Conservation (phyloP, 2,888 invertebrate species). For the Melanchra persicariae region DNA sequence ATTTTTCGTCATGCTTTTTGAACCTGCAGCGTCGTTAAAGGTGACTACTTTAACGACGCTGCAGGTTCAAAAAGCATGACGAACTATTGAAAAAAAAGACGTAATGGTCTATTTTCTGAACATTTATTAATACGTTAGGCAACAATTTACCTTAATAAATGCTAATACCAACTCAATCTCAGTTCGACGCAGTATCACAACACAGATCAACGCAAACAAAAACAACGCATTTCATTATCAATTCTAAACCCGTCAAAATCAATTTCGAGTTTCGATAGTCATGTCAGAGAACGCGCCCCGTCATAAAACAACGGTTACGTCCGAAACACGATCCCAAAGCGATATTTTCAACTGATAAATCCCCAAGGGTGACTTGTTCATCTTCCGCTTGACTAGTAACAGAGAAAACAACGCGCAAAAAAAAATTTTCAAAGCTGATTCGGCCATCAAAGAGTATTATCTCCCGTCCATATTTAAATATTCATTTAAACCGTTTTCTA, state of each 20-base stretch:
- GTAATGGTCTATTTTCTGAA: background rate
- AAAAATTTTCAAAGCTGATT: conserved; percentile 64
- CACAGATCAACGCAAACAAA: background rate
- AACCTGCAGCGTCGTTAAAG: too few species aligned
- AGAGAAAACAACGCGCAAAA: conserved; percentile 67
- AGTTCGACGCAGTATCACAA: background rate
- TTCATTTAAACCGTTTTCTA: conserved; percentile 77
- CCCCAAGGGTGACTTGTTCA: conserved; percentile 73
- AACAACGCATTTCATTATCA: conserved; percentile 20
- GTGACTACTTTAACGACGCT: too few species aligned
- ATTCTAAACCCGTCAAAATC: conserved; percentile 25
- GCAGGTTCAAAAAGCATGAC: too few species aligned
- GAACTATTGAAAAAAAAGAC: too few species aligned
- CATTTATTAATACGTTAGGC: too few species aligned
- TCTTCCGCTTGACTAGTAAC: conserved; percentile 71
- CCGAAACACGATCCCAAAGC: conserved; percentile 51
- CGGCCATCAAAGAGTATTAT: conserved; percentile 68
- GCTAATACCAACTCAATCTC: background rate
- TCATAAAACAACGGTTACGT: conserved; percentile 46
- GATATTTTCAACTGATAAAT: conserved; percentile 73
- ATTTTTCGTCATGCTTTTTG: too few species aligned
- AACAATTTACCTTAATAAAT: background rate
- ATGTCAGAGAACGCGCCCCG: conserved; percentile 29
- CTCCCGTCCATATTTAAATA: conserved; percentile 74
- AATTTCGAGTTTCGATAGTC: conserved; percentile 28